Base-by-base conservation (phyloP, 2,797 vertebrate species). In the Crenuchus spilurus region DNA sequence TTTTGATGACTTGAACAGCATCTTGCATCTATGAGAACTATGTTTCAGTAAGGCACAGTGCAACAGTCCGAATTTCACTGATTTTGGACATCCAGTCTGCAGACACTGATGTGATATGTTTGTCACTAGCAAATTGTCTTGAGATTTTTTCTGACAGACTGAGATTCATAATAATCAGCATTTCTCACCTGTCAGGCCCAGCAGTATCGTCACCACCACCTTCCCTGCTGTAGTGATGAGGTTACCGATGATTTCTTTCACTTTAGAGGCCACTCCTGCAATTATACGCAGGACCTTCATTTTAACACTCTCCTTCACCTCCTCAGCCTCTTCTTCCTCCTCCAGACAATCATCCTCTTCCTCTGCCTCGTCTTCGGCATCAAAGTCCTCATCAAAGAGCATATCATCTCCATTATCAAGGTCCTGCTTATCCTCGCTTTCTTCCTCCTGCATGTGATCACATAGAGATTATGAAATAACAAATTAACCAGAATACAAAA, bases 141-240 rank as follows among this genome's bases (percentile, higher is more conserved):
- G 9, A 30, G 20, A 2, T 52, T 52, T 0, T 14, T 26, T 6
- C 2, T 24, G 24, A 6, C 13, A 24, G 49, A 2, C 13, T 13
- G 8, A 26, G n/a, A 2, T n/a, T 18, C 22, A 13, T 26, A 4
- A 5, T 26, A 11, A n/a, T 26, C 3, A 52, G 4, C 7, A 35
- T 30, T 9, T 62, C 92, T 88, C 84, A 99, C 97, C 96, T 87
- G 97, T 95, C 81, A 96, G 85, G 70, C 97, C 96, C 86, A 99
- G 88, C 85, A 99, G 86, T 86, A 98, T 94, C 37, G 95, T 98
- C 81, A 99, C 93, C 86, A 99, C 96, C 82, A 98, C 96, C 90
- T 97, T 95, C 82, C 98, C 97, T 13, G 97, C 97, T 0, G 95
- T 98, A 82, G 94, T 96, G 84, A 99, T 99, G 89, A 99, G 90